These are phyloP conservation scores for Asbolus verrucosus DNA, from an alignment of 1,140 invertebrate species.

Conservation along the genomic window DNA sequence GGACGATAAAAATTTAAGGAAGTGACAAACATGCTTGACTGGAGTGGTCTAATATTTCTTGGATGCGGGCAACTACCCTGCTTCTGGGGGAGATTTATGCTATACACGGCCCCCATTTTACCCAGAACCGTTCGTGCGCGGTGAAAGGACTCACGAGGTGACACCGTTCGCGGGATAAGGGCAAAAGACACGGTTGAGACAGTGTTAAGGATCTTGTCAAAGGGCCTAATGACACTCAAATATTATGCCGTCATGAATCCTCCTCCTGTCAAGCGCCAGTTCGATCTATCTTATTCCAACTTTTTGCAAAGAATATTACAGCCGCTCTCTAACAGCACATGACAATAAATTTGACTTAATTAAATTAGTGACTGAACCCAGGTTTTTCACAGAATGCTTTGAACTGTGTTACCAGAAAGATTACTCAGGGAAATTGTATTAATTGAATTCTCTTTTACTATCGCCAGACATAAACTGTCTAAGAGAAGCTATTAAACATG, in stretches of 20 bases:
- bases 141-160: slow-evolving; percentile 32
- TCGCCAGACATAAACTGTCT: too few species aligned
- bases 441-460: too few species aligned
- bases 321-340: too few species aligned
- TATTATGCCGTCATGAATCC: slow-evolving; percentile 5
- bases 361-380: too few species aligned
- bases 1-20: background rate
- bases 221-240: slow-evolving; percentile 20
- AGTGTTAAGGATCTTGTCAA: slow-evolving; percentile 31
- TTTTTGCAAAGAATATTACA: too few species aligned
- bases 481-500: too few species aligned
- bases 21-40: slow-evolving; percentile 19
- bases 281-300: too few species aligned
- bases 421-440: too few species aligned
- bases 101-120: slow-evolving; percentile 29
- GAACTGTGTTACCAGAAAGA: too few species aligned
- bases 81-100: slow-evolving; percentile 34
- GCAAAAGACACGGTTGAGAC: slow-evolving; percentile 16
- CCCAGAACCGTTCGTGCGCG: slow-evolving; percentile 28
- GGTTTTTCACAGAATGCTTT: too few species aligned
- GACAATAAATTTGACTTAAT: too few species aligned
- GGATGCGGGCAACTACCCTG: slow-evolving; percentile 4
- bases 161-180: slow-evolving; percentile 6
- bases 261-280: background rate
- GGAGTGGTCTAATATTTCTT: slow-evolving; percentile 28